Evolutionary conservation across 2,113 vertebrate species (phyloP), one percentile per base, ranked within the genome.

Genomic region (Herpetotheres cachinnans): DNA sequence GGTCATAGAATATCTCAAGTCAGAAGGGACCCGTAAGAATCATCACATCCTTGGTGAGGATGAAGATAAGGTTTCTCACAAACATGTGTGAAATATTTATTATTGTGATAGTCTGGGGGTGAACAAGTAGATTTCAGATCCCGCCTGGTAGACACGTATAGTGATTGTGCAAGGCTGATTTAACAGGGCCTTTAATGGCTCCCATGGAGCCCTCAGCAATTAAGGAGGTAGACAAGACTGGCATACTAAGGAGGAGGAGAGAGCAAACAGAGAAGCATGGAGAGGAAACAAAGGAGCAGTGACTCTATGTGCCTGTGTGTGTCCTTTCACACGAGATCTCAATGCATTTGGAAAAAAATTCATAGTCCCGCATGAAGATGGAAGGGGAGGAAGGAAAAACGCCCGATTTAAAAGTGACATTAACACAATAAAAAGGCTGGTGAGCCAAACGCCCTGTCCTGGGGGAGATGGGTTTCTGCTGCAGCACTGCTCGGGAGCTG

Each of bases 71-170:
- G 40, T 15, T 49, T 34, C 56, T 18, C 50, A 10, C 3, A 6
- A 19, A 21, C 36, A 12, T 2, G 1, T 0, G 15, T 7, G 25
- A 34, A 50, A 63, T 20, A 25, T 34, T 44, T 13, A 69, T 55
- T 30, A 0, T 4, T 1, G 26, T 0, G 27, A 49, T 1, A 16
- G 22, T 49, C 5, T 11, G 24, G 44, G 63, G 56, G 16, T 1
- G 16, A 38, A 34, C 4, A 10, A 65, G 50, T 2, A 22, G 65
- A 10, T 66, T 46, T 44, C 7, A 2, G 62, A 55, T 13, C 25
- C 47, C 5, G 2, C 10, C 13, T 7, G 24, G 34, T 1, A 20
- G 40, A 52, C 3, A 14, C 29, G 16, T 4, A 8, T 2, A 16
- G 73, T 1, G 4, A 11, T 9, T 20, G 56, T 2, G 18, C 22